A percentile compares a stretch with the other conserved stretches of the same genome.
phyloP scores from a whole-genome alignment of 1,140 invertebrate species.

The Aphelenchoides avenae region DNA sequence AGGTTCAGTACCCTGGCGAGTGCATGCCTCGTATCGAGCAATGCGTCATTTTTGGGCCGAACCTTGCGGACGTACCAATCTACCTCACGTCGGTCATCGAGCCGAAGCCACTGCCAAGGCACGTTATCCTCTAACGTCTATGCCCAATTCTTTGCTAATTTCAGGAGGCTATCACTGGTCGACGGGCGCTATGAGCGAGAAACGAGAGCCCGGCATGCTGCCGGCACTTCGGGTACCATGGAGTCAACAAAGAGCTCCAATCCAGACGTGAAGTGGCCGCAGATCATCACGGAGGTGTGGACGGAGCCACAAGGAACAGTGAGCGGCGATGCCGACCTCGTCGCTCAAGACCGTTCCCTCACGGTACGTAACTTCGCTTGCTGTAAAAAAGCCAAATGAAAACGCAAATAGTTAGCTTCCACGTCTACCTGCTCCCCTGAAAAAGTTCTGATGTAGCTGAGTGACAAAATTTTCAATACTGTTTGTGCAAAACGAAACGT shows the following conservation, averaged over 20 bases:
- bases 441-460: no score
- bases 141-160: no score
- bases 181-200: no score
- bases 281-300: slow-evolving; percentile 33
- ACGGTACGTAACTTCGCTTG: no score
- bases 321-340: slow-evolving; percentile 1
- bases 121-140: background rate
- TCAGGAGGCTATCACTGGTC: no score
- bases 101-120: background rate
- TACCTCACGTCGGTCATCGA: slow-evolving; percentile 4
- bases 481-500: no score
- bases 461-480: no score
- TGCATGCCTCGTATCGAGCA: slow-evolving; percentile 23
- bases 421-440: no score
- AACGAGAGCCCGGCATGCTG: no score
- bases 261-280: slow-evolving; percentile 21
- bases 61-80: slow-evolving; percentile 23
- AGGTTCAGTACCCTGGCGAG: slow-evolving; percentile 15
- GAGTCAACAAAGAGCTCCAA: slow-evolving; percentile 7
- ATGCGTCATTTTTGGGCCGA: slow-evolving; percentile 39
- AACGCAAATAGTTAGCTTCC: no score
- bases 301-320: slow-evolving; percentile 14
- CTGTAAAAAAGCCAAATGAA: no score
- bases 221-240: slow-evolving; percentile 8
- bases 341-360: no score